phyloP scores from a whole-genome alignment of 2,113 vertebrate genomes.

The Apaloderma vittatum region DNA sequence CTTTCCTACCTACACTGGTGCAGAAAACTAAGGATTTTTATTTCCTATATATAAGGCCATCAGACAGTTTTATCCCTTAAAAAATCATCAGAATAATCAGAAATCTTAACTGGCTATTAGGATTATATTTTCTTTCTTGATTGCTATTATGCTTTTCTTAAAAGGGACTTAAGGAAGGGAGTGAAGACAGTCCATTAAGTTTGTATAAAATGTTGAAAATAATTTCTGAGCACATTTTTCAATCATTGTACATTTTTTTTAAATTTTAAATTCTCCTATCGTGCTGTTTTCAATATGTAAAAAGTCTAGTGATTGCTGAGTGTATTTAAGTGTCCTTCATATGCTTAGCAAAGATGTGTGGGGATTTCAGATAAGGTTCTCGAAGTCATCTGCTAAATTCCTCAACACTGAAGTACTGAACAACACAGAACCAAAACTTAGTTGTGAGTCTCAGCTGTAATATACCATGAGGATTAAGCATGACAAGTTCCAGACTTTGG shows the following conservation, averaged over 20 bases:
- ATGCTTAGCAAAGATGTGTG: not conserved
- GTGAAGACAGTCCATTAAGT: not conserved
- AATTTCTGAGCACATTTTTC: not conserved
- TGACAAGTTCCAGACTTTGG: not conserved
- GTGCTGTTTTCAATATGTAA: not conserved
- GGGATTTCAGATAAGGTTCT: not conserved
- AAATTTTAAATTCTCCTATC: not conserved
- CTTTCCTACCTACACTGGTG: not conserved
- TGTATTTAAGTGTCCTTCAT: not conserved
- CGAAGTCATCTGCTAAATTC: not conserved
- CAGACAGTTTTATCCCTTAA: not conserved
- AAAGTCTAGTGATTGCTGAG: not conserved
- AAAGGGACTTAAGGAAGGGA: not conserved
- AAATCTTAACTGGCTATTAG: not conserved
- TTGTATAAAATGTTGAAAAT: not conserved
- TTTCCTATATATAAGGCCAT: not conserved
- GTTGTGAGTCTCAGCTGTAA: not conserved
- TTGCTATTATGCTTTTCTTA: not conserved
- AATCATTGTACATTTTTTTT: not conserved
- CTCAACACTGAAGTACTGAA: not conserved
- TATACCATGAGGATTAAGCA: not conserved
- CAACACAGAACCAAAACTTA: not conserved
- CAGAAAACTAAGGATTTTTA: not conserved
- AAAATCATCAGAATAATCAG: not conserved
- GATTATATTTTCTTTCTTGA: not conserved